A percentile compares a stretch with the other conserved stretches of the same genome.
These are phyloP conservation scores for Oryzias celebensis DNA, from an alignment of 2,113 vertebrate species.

Conservation along the genomic window DNA sequence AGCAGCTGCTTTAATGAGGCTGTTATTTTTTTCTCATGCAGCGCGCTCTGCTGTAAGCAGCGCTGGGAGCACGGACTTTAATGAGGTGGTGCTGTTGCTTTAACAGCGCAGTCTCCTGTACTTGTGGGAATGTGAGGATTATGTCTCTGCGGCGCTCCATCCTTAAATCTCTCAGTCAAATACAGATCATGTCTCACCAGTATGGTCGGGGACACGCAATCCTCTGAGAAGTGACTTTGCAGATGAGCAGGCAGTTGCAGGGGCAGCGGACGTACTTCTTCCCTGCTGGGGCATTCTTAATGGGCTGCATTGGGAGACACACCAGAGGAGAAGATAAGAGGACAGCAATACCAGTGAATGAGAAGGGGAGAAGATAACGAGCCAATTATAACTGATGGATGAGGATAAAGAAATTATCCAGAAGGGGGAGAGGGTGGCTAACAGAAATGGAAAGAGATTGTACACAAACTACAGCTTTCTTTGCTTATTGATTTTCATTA, in stretches of 20 bases:
- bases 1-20: conserved; percentile 44
- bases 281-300: conserved; percentile 90
- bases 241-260: conserved; percentile 91
- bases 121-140: background rate
- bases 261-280: conserved; percentile 92
- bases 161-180: background rate
- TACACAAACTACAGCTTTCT: conserved; percentile 1
- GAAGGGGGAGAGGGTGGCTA: conserved; percentile 1
- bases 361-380: conserved; percentile 36
- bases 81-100: conserved; percentile 45
- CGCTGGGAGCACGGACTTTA: conserved; percentile 47
- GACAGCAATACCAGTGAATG: conserved; percentile 13
- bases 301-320: conserved; percentile 79
- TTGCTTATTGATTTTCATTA: background rate
- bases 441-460: background rate
- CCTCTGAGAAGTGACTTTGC: conserved; percentile 90
- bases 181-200: conserved; percentile 76
- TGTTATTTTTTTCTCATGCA: conserved; percentile 44
- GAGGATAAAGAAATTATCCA: conserved; percentile 22
- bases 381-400: conserved; percentile 50
- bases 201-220: conserved; percentile 89
- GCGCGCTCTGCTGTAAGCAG: conserved; percentile 47
- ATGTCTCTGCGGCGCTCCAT: background rate
- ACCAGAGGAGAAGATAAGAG: conserved; percentile 15
- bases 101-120: conserved; percentile 32